Conservation (phyloP, 2,797 vertebrate genomes). For the Enteromius viviparus region DNA sequence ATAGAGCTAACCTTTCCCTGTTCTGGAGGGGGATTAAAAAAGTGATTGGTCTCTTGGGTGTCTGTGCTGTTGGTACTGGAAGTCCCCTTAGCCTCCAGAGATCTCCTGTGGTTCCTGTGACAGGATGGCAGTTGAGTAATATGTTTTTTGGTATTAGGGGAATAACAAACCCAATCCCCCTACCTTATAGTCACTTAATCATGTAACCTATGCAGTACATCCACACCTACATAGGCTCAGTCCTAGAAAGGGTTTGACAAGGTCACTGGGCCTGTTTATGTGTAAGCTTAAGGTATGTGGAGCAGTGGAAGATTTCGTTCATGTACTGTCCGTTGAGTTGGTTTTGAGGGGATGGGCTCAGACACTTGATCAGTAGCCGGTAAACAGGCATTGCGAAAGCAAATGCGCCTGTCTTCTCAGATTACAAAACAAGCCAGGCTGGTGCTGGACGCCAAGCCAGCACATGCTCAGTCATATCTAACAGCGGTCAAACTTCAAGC, state of each 20-base stretch:
- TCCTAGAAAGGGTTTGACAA: not conserved
- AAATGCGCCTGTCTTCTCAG: slow-evolving; percentile 48
- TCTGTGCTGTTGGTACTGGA: slow-evolving; percentile 50
- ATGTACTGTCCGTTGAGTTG: slow-evolving; percentile 3
- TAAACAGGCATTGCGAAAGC: slow-evolving; percentile 65
- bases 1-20: slow-evolving; percentile 65
- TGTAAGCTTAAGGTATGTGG: not conserved
- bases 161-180: slow-evolving; percentile 23
- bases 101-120: slow-evolving; percentile 2
- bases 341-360: not conserved
- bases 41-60: slow-evolving; percentile 29
- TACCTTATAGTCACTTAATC: not conserved
- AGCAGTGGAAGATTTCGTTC: not conserved
- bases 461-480: slow-evolving; percentile 36
- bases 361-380: slow-evolving; percentile 46
- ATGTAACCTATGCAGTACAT: not conserved
- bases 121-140: slow-evolving; percentile 13
- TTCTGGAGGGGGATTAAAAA: slow-evolving; percentile 47
- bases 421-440: slow-evolving; percentile 58
- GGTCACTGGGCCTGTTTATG: not conserved
- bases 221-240: not conserved
- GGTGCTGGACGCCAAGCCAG: slow-evolving; percentile 47
- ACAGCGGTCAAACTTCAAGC: slow-evolving; percentile 16
- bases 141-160: slow-evolving; percentile 20
- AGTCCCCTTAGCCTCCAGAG: slow-evolving; percentile 19